A percentile compares a stretch with the other conserved stretches of the same genome.
Conservation (phyloP, 2,113 vertebrate genomes). For the Pelecanus crispus region DNA sequence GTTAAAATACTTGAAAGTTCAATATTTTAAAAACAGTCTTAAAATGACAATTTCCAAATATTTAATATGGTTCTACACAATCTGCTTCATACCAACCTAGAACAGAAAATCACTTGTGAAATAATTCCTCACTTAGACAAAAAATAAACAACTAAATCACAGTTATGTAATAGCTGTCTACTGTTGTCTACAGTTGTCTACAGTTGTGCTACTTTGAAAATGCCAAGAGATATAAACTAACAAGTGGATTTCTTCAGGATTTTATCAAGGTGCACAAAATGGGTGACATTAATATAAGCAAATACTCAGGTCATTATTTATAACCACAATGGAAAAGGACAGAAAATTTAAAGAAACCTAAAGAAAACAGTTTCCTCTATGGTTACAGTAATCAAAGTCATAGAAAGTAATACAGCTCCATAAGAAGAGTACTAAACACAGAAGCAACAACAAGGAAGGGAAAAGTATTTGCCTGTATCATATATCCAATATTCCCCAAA, state of each 20-base stretch:
- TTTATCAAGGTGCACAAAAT: neutral
- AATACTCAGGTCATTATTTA: accelerated
- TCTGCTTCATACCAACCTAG: neutral
- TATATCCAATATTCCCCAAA: neutral
- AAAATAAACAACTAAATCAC: neutral
- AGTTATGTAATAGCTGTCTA: neutral
- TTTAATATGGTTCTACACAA: neutral
- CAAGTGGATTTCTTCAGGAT: neutral
- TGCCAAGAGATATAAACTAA: neutral
- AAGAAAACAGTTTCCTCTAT: neutral
- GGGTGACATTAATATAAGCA: neutral
- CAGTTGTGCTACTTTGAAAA: neutral
- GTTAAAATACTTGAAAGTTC: neutral
- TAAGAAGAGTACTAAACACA: neutral
- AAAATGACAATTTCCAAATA: neutral
- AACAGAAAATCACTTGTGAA: neutral
- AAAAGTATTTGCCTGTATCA: neutral
- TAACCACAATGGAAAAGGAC: neutral
- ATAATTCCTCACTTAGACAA: neutral
- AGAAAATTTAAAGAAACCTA: neutral
- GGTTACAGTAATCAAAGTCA: neutral
- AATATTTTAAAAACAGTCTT: neutral
- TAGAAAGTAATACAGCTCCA: neutral
- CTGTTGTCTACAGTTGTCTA: neutral
- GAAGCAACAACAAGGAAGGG: neutral